phyloP scores from a whole-genome alignment of 2,888 invertebrate genomes.

The Drosophila rellima region DNA sequence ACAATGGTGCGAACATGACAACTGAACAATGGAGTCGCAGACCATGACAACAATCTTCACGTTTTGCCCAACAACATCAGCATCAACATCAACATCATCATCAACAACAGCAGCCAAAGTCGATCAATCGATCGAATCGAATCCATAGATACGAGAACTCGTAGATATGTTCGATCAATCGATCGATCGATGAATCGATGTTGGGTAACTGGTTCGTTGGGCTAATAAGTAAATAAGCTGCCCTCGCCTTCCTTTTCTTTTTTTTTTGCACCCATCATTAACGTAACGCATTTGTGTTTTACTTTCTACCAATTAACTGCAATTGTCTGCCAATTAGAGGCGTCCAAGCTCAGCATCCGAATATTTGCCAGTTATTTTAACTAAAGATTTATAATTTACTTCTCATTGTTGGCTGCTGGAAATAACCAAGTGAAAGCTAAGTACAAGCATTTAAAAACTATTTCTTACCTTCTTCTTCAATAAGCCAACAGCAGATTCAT shows the following conservation, averaged over 20 bases:
- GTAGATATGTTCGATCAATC: slow-evolving; percentile 2
- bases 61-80: slow-evolving; percentile 34
- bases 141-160: neutral
- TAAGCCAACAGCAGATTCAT: neutral
- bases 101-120: neutral
- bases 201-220: slow-evolving; percentile 68
- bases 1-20: slow-evolving; percentile 64
- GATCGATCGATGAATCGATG: slow-evolving; percentile 22
- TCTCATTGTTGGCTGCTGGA: slow-evolving; percentile 45
- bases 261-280: slow-evolving; percentile 56
- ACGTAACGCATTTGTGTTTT: slow-evolving; percentile 61
- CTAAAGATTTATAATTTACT: slow-evolving; percentile 74
- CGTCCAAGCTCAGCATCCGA: slow-evolving; percentile 5
- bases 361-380: slow-evolving; percentile 66
- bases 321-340: slow-evolving; percentile 67
- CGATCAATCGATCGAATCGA: neutral
- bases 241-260: slow-evolving; percentile 8
- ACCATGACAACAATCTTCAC: slow-evolving; percentile 66
- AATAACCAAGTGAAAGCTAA: slow-evolving; percentile 58
- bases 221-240: slow-evolving; percentile 58
- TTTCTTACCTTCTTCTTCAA: neutral
- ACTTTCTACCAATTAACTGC: slow-evolving; percentile 77
- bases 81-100: slow-evolving; percentile 50
- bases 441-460: slow-evolving; percentile 17
- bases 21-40: slow-evolving; percentile 47